These are phyloP conservation scores for Heliconius erato DNA, from an alignment of 2,888 invertebrate genomes.

Conservation along the genomic window DNA sequence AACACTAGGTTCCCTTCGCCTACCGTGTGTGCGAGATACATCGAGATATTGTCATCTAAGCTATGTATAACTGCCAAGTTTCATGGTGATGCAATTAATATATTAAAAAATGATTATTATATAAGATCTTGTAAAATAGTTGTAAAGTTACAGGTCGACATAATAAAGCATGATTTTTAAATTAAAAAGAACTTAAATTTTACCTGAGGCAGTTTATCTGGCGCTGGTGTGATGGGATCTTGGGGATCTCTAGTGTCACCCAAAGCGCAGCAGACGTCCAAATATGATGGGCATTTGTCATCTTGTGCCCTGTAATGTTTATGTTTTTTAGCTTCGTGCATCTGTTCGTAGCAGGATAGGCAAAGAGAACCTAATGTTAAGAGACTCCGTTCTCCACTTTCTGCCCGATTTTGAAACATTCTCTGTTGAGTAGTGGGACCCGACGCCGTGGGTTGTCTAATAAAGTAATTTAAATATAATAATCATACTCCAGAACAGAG, in stretches of 20 bases:
- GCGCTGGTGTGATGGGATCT: constrained; percentile 68
- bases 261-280: constrained; percentile 72
- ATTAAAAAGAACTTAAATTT: not conserved
- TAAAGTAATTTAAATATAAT: not conserved
- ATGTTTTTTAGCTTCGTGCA: not conserved
- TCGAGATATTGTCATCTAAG: too few species aligned
- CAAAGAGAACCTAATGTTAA: not conserved
- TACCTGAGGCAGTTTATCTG: constrained; percentile 58
- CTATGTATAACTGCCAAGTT: too few species aligned
- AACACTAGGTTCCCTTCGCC: too few species aligned
- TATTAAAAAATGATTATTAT: too few species aligned
- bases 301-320: constrained; percentile 64
- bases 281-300: constrained; percentile 69
- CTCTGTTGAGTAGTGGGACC: not conserved
- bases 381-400: not conserved
- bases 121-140: too few species aligned
- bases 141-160: not conserved
- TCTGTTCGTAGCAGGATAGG: not conserved
- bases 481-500: not conserved
- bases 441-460: not conserved
- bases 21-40: too few species aligned
- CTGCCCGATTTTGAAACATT: not conserved
- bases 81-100: too few species aligned
- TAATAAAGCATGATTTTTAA: not conserved
- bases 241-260: constrained; percentile 60